Evolutionary conservation across 2,797 vertebrate genomes (phyloP).

Genomic region (Macropodus opercularis): DNA sequence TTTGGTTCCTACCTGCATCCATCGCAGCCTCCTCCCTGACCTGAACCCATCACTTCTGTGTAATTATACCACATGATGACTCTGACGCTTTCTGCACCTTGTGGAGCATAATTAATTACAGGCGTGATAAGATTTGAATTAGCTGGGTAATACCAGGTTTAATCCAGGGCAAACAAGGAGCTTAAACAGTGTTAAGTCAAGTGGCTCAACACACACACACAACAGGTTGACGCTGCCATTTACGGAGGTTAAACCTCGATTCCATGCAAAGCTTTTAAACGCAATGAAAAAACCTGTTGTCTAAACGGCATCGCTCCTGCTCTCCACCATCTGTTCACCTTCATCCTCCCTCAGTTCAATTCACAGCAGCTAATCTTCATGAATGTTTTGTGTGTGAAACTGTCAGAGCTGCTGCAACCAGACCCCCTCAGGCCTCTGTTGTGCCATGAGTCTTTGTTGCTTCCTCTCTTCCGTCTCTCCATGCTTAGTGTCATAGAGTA

Average conservation of each 20-base stretch:
- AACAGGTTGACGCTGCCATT: constrained; percentile 29
- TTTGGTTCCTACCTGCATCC: too few relatives aligned
- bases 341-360: constrained; percentile 21
- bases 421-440: background rate
- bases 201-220: constrained; percentile 16
- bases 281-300: constrained; percentile 23
- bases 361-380: constrained; percentile 34
- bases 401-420: constrained; percentile 4
- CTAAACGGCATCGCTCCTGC: too few relatives aligned
- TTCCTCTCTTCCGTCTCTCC: background rate
- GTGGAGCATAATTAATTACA: background rate
- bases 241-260: constrained; percentile 25
- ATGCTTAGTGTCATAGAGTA: background rate
- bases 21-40: too few relatives aligned
- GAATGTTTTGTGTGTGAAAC: constrained; percentile 27
- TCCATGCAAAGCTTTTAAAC: constrained; percentile 42
- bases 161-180: background rate
- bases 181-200: constrained; percentile 17
- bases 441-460: background rate
- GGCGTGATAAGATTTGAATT: background rate
- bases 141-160: background rate
- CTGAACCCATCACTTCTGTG: too few relatives aligned
- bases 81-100: too few relatives aligned
- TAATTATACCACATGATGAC: too few relatives aligned
- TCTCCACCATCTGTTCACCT: constrained; percentile 32